These are phyloP conservation scores for Spinus pinus DNA, from an alignment of 2,797 vertebrate species.

Conservation along the genomic window DNA sequence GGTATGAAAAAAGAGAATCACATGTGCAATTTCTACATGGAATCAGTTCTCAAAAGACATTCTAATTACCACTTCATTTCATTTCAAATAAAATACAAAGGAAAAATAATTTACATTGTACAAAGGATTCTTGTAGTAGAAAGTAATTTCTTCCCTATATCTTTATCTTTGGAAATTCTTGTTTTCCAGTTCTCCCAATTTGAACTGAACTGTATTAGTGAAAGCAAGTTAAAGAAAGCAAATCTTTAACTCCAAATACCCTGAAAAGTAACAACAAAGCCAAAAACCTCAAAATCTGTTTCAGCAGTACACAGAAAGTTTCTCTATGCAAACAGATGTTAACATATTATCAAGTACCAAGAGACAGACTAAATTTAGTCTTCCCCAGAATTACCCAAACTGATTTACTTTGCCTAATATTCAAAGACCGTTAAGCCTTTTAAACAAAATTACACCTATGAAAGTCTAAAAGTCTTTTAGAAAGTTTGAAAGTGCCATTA, in stretches of 20 bases:
- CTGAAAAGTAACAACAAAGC: background rate
- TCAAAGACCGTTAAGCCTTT: background rate
- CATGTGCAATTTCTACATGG: background rate
- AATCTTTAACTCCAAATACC: background rate
- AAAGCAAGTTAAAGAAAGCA: background rate
- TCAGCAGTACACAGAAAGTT: background rate
- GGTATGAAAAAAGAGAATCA: background rate
- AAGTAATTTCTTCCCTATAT: background rate
- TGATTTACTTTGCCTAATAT: background rate
- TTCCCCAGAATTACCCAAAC: background rate
- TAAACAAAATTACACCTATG: background rate
- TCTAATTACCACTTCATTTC: background rate
- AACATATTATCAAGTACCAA: background rate
- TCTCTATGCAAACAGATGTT: fast-evolving
- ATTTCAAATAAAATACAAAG: background rate
- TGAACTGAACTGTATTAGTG: background rate
- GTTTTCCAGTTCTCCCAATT: background rate
- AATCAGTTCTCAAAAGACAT: background rate
- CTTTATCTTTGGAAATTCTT: background rate
- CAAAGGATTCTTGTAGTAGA: background rate
- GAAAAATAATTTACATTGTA: background rate
- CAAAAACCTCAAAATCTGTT: background rate
- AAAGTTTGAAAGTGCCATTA: background rate
- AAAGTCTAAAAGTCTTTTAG: background rate
- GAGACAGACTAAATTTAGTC: background rate